A percentile compares a stretch with the other conserved stretches of the same genome.
phyloP scores from a whole-genome alignment of 2,888 invertebrate genomes.

The Psylliodes chrysocephalus region DNA sequence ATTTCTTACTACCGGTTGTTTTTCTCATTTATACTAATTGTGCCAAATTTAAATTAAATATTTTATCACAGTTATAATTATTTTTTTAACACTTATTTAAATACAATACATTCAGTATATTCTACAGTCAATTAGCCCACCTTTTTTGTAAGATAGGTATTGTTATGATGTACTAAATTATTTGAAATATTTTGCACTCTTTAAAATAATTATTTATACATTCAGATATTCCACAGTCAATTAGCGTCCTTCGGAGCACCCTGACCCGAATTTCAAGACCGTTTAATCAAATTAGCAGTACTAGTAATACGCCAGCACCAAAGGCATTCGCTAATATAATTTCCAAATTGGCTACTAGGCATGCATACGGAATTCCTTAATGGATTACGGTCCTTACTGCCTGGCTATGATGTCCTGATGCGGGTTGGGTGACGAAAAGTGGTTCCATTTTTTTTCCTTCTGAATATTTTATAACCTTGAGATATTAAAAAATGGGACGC shows the following conservation, averaged over 20 bases:
- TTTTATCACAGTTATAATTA: too few species aligned
- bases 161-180: too few species aligned
- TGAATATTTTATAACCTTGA: constrained; percentile 22
- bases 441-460: constrained; percentile 6
- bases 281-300: constrained; percentile 30
- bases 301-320: constrained; percentile 26
- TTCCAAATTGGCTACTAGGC: constrained; percentile 32
- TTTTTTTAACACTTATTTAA: too few species aligned
- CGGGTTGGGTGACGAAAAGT: constrained; percentile 3
- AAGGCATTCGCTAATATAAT: constrained; percentile 31
- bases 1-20: too few species aligned
- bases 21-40: too few species aligned
- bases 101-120: not conserved
- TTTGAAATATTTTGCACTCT: too few species aligned
- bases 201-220: too few species aligned
- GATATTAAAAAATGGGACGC: not conserved
- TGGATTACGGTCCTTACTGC: constrained; percentile 30
- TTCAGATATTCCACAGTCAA: not conserved
- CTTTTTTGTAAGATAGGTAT: too few species aligned
- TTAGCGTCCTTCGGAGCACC: not conserved
- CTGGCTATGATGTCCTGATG: not conserved
- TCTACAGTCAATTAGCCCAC: not conserved
- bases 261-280: constrained; percentile 27
- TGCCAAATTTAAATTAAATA: too few species aligned
- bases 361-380: constrained; percentile 37